Percentiles rank a stretch among this genome's conserved stretches.
Conservation (phyloP, 1,140 invertebrate species). For the Bombyx mori region DNA sequence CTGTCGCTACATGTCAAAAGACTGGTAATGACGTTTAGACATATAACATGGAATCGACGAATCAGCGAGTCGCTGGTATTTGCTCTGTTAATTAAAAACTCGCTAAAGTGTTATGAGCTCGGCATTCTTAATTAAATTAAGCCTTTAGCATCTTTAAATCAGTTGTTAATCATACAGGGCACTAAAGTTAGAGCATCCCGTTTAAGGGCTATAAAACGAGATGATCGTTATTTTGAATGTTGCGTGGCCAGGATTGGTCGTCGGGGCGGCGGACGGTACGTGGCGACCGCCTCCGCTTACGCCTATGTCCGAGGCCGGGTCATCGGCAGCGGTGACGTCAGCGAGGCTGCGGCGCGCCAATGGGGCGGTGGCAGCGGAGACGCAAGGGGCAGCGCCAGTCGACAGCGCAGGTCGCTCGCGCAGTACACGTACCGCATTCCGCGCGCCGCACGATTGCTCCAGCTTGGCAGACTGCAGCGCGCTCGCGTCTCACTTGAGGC, state of each 20-base stretch:
- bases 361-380: constrained; percentile 28
- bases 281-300: constrained; percentile 6
- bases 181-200: no score
- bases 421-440: constrained; percentile 21
- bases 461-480: constrained; percentile 16
- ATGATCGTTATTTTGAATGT: no score
- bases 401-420: constrained; percentile 35
- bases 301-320: constrained; percentile 16
- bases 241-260: no score
- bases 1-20: constrained; percentile 17
- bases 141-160: no score
- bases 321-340: constrained; percentile 33
- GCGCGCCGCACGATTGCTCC: constrained; percentile 27
- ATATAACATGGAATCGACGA: background rate
- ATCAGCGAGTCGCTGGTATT: constrained; percentile 5
- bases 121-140: no score
- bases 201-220: no score
- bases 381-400: constrained; percentile 27
- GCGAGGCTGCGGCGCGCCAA: constrained; percentile 17
- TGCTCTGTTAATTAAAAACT: no score
- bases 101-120: no score
- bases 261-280: no score
- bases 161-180: no score
- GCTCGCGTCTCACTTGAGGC: constrained; percentile 14
- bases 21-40: constrained; percentile 8